Percentiles rank a stretch among this genome's conserved stretches.
phyloP scores from a whole-genome alignment of 2,797 vertebrate genomes.

The Melopsittacus undulatus region DNA sequence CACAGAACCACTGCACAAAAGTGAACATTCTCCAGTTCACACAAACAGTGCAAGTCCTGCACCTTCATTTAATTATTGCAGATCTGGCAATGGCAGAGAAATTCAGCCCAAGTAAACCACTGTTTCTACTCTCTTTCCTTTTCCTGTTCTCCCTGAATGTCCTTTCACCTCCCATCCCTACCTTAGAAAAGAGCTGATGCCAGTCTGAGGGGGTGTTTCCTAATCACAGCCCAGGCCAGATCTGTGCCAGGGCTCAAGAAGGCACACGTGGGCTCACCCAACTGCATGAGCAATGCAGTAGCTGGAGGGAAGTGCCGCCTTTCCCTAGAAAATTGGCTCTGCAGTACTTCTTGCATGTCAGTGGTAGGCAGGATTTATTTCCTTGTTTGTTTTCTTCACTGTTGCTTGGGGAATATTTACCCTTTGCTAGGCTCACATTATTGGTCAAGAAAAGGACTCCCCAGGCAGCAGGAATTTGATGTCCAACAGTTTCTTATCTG shows the following conservation, averaged over 20 bases:
- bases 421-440: neutral
- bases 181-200: neutral
- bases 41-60: neutral
- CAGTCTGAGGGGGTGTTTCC: neutral
- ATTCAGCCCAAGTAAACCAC: neutral
- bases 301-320: neutral
- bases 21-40: neutral
- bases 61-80: neutral
- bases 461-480: neutral
- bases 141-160: neutral
- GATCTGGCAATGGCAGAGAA: neutral
- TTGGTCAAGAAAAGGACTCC: neutral
- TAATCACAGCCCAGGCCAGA: neutral
- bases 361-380: conserved; percentile 25
- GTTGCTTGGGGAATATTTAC: neutral
- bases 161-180: neutral
- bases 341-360: neutral
- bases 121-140: neutral
- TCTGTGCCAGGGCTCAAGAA: neutral
- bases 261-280: neutral
- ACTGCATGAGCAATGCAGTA: neutral
- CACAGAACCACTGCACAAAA: neutral
- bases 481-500: neutral
- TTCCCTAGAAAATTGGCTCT: neutral
- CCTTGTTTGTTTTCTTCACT: conserved; percentile 26